Evolutionary conservation across 2,797 vertebrate species (phyloP), one percentile per base, ranked within the genome.

Genomic region (Ambastaia sidthimunki): DNA sequence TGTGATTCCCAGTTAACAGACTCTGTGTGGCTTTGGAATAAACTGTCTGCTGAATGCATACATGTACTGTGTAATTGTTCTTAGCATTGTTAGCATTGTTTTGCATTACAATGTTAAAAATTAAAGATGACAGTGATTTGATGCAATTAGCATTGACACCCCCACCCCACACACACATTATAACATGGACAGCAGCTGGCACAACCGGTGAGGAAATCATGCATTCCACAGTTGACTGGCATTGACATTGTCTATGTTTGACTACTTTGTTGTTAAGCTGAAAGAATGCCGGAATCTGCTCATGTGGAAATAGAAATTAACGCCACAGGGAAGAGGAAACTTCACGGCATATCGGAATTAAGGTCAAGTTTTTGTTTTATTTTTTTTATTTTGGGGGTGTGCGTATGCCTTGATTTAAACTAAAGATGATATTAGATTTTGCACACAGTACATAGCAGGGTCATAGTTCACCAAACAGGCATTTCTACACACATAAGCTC

Each of bases 241-340:
- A 79, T 71, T 47, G 77, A 79, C 77, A 79, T 72, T 66, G 69
- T 65, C 69, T 71, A 41, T 72, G 59, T 79, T 52, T 71, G 77
- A 72, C 69, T 78, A 23, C 55, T 62, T 68, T 65, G 69, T 72
- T 78, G 44, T 78, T 71, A 52, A 71, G 57, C 28, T 71, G n/a
- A 7, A 78, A 78, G 68, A 78, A 71, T 50, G 67, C 60, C 76
- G 62, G 68, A 25, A 52, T 78, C 48, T 52, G 65, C 47, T 79
- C 77, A 72, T 60, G 21, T 65, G 77, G 21, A 72, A 79, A 79
- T 48, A 44, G 57, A 72, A 79, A 79, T 72, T 3, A 72, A 44
- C 41, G 47, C 77, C 34, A 23, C 21, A 44, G 54, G 77, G 77
- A 1, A 19, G 70, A 79, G 55, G 16, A 41, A 79, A 71, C 77